Evolutionary conservation across 1,140 invertebrate species (phyloP).

Genomic region (Brachionus paranguensis): DNA sequence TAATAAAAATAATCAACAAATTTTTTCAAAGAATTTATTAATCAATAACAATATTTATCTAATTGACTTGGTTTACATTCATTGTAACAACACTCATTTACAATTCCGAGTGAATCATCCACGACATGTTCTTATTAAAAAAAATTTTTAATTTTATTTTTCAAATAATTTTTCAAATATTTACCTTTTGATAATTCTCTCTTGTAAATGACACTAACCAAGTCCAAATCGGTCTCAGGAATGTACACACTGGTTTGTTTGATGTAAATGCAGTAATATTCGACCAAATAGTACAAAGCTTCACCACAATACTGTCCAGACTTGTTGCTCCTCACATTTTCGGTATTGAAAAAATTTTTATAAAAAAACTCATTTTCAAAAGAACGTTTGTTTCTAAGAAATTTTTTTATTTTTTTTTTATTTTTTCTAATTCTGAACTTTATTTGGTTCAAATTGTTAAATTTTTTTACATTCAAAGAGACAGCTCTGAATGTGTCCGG

Average conservation of each 20-base stretch:
- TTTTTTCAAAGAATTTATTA: background rate
- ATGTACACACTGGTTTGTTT: conserved; percentile 5
- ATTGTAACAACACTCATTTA: conserved; percentile 11
- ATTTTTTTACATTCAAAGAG: background rate
- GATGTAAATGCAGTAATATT: conserved; percentile 1
- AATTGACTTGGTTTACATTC: background rate
- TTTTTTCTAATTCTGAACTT: background rate
- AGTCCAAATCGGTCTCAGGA: background rate
- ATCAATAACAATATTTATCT: conserved; percentile 3
- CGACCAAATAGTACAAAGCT: conserved; percentile 6
- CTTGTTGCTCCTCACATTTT: background rate
- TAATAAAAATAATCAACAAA: background rate
- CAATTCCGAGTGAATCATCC: background rate
- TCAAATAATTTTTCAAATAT: background rate
- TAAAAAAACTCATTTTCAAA: background rate
- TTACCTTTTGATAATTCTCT: background rate
- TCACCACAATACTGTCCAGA: conserved; percentile 7
- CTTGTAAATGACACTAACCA: conserved; percentile 7
- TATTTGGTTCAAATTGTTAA: background rate
- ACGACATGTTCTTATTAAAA: background rate
- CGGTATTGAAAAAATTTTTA: background rate
- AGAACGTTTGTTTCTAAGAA: background rate
- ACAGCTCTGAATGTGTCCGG: background rate
- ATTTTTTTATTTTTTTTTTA: background rate
- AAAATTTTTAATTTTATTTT: background rate